Conservation (phyloP, 2,888 invertebrate species). For the Eupithecia abbreviata region DNA sequence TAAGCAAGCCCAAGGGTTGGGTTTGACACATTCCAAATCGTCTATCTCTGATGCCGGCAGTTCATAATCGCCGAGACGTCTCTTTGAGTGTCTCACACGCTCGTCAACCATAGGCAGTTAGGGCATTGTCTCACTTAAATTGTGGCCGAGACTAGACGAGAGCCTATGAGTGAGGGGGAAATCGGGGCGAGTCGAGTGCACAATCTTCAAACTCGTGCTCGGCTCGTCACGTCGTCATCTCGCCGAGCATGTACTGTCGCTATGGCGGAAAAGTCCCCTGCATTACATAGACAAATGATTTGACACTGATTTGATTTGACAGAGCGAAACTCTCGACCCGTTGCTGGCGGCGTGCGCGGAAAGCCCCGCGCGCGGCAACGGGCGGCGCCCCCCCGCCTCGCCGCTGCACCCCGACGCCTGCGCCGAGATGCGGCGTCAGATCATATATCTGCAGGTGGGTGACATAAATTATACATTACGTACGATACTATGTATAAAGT, state of each 20-base stretch:
- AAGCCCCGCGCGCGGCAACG: slow-evolving; percentile 83
- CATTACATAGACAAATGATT: not conserved
- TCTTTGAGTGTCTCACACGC: not conserved
- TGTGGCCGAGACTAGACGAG: not conserved
- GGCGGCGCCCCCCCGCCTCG: slow-evolving; percentile 85
- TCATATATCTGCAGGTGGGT: slow-evolving; percentile 90
- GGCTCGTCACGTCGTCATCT: not conserved
- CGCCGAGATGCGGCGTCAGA: slow-evolving; percentile 91
- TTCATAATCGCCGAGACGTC: not conserved
- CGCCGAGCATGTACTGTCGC: not conserved
- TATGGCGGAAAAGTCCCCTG: not conserved
- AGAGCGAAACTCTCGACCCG: slow-evolving; percentile 95
- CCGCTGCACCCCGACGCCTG: slow-evolving; percentile 88
- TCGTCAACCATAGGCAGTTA: not conserved
- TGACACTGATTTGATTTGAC: slow-evolving; percentile 48
- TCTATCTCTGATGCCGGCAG: not conserved
- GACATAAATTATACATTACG: not conserved
- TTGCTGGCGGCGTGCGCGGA: slow-evolving; percentile 88
- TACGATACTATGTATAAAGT: not conserved
- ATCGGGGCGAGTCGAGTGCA: not conserved
- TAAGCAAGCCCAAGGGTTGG: not conserved
- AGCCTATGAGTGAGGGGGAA: not conserved
- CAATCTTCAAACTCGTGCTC: not conserved
- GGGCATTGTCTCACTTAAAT: not conserved
- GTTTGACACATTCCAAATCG: not conserved